Conservation (phyloP, 2,888 invertebrate species). For the Apodemia zela region DNA sequence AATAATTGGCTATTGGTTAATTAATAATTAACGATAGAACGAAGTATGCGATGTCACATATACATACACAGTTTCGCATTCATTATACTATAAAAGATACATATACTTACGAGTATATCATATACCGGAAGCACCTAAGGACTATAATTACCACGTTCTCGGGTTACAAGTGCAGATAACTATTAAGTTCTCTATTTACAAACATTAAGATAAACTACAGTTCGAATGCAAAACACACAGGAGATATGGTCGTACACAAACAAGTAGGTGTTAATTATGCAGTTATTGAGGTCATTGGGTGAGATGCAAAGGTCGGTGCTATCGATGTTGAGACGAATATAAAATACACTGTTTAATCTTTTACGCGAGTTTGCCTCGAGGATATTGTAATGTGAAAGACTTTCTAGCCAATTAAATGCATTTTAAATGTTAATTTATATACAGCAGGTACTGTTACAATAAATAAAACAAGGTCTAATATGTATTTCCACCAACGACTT, state of each 20-base stretch:
- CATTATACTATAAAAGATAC: neutral
- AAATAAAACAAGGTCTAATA: too few relatives aligned
- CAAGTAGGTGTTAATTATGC: conserved; percentile 16
- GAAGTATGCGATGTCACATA: neutral
- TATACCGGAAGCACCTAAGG: neutral
- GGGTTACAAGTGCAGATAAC: neutral
- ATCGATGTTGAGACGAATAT: conserved; percentile 11
- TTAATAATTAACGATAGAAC: too few relatives aligned
- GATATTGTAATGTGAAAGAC: neutral
- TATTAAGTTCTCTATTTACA: conserved; percentile 10
- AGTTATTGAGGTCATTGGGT: conserved; percentile 17
- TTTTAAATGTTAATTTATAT: neutral
- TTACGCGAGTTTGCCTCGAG: neutral
- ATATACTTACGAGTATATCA: neutral
- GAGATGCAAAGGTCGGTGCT: conserved; percentile 17
- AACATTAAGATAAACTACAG: conserved; percentile 12
- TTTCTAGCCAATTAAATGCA: neutral
- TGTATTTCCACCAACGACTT: too few relatives aligned
- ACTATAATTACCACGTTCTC: neutral
- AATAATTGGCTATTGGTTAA: too few relatives aligned
- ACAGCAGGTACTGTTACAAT: too few relatives aligned
- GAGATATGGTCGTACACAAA: conserved; percentile 1
- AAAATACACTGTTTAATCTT: conserved; percentile 5
- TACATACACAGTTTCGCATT: neutral
- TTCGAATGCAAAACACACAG: neutral